A percentile compares a stretch with the other conserved stretches of the same genome.
Evolutionary conservation across 2,797 vertebrate species (phyloP).

Genomic region (Paguma larvata): DNA sequence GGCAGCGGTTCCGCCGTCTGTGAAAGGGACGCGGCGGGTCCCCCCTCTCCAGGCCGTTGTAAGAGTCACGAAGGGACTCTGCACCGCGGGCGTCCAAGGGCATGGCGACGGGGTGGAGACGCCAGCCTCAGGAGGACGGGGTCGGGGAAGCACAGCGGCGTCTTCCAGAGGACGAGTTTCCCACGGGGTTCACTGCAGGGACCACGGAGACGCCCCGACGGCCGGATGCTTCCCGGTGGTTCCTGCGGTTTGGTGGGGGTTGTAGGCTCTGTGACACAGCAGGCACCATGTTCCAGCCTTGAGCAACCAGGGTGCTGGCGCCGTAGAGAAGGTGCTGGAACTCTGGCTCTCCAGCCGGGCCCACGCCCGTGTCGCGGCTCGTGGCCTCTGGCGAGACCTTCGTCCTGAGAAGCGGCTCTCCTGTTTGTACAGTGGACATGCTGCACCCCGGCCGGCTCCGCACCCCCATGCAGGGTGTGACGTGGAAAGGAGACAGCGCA

Average conservation of each 20-base stretch:
- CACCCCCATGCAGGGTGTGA: no score
- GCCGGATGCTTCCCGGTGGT: background rate
- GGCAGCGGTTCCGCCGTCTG: background rate
- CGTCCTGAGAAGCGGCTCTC: background rate
- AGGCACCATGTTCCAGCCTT: accelerated
- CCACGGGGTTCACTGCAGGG: accelerated
- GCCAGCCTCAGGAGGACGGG: background rate
- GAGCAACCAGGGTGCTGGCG: accelerated
- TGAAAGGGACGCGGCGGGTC: background rate
- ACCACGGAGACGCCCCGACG: background rate
- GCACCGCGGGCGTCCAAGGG: background rate
- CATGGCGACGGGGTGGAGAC: background rate
- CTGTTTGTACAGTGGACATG: accelerated
- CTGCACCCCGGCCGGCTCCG: background rate
- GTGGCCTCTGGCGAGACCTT: accelerated
- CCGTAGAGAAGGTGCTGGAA: background rate
- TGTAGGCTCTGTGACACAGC: accelerated
- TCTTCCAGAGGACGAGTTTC: accelerated
- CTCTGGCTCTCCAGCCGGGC: accelerated
- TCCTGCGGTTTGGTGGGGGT: background rate
- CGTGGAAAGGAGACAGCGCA: no score
- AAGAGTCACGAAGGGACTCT: no score
- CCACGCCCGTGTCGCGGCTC: no score
- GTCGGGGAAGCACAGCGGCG: background rate
- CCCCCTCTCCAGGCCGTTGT: background rate